These are phyloP conservation scores for Lepisosteus osseus DNA, from an alignment of 2,113 vertebrate species.

Conservation along the genomic window DNA sequence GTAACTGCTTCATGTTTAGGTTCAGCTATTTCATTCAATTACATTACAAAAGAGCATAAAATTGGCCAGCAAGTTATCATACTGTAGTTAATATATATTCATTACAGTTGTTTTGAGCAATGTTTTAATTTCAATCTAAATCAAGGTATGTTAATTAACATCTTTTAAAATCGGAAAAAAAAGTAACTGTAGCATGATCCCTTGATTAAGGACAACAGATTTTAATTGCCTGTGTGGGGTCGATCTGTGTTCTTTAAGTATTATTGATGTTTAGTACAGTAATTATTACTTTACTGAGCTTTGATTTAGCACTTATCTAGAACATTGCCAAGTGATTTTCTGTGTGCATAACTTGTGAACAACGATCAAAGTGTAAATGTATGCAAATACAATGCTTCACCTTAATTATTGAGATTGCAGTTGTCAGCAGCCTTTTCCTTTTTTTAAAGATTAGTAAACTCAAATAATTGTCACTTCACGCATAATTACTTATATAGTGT, in stretches of 20 bases:
- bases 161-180: slow-evolving; percentile 24
- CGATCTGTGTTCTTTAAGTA: slow-evolving; percentile 42
- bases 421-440: slow-evolving; percentile 58
- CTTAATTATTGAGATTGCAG: slow-evolving; percentile 62
- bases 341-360: slow-evolving; percentile 50
- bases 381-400: slow-evolving; percentile 62
- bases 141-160: slow-evolving; percentile 25
- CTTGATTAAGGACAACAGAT: slow-evolving; percentile 42
- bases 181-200: slow-evolving; percentile 42
- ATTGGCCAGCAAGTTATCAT: not conserved
- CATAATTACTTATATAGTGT: slow-evolving; percentile 51
- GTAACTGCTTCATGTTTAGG: no score
- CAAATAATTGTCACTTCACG: slow-evolving; percentile 67
- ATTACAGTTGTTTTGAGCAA: not conserved
- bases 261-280: slow-evolving; percentile 38
- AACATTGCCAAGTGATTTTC: slow-evolving; percentile 53
- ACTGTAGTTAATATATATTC: not conserved
- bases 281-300: slow-evolving; percentile 38
- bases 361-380: slow-evolving; percentile 62
- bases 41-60: not conserved
- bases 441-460: slow-evolving; percentile 54
- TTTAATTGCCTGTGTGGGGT: slow-evolving; percentile 34
- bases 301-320: slow-evolving; percentile 51
- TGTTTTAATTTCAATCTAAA: not conserved
- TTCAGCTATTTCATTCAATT: no score